A percentile compares a stretch with the other conserved stretches of the same genome.
Evolutionary conservation across 2,113 vertebrate species (phyloP).

Genomic region (Eira barbara): DNA sequence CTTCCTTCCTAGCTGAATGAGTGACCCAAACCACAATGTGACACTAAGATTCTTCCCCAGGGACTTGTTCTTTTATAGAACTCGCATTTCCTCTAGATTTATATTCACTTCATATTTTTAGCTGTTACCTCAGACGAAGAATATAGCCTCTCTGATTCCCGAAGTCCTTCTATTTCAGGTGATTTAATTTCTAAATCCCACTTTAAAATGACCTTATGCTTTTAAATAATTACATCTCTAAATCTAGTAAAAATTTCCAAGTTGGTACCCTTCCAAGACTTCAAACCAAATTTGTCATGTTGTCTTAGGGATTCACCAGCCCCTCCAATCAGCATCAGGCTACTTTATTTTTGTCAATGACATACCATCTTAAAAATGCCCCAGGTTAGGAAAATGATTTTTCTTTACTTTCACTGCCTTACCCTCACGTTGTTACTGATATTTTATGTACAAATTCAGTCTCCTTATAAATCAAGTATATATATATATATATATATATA

Average conservation of each 20-base stretch:
- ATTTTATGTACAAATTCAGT: background rate
- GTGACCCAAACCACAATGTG: background rate
- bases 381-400: background rate
- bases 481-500: too few species aligned
- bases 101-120: slow-evolving; percentile 12
- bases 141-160: background rate
- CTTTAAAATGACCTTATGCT: slow-evolving; percentile 9
- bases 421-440: background rate
- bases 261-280: background rate
- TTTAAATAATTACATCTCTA: background rate
- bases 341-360: background rate
- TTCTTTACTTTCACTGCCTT: background rate
- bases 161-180: background rate
- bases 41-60: background rate
- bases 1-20: background rate
- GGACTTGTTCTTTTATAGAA: background rate
- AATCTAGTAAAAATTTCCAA: background rate
- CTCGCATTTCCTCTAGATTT: background rate
- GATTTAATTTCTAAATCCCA: slow-evolving; percentile 33
- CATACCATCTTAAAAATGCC: background rate
- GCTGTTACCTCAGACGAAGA: background rate
- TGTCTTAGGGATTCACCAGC: background rate
- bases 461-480: background rate
- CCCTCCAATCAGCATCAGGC: background rate
- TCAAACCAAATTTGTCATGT: background rate